phyloP scores from a whole-genome alignment of 1,140 invertebrate genomes.

The Mya arenaria region DNA sequence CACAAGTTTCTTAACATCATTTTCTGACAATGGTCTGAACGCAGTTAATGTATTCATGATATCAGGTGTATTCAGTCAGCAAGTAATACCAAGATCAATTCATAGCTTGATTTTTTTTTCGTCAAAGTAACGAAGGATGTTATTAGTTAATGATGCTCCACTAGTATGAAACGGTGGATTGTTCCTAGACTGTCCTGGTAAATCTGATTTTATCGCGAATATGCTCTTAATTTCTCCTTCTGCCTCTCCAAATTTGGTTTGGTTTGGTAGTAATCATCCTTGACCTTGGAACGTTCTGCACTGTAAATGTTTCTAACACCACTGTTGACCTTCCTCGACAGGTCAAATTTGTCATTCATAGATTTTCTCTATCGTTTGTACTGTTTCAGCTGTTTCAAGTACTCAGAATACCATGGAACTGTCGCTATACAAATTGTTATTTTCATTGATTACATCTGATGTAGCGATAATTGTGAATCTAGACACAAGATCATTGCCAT shows the following conservation, averaged over 20 bases:
- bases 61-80: background rate
- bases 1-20: slow-evolving; percentile 10
- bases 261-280: background rate
- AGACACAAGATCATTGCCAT: background rate
- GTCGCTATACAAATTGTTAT: background rate
- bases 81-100: slow-evolving; percentile 1
- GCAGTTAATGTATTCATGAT: background rate
- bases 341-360: background rate
- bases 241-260: background rate
- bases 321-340: background rate
- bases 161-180: background rate
- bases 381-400: slow-evolving; percentile 17
- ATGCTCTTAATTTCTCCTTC: background rate
- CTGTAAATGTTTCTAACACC: background rate
- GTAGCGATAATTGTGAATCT: background rate
- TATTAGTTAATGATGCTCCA: background rate
- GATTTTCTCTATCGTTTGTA: slow-evolving; percentile 13
- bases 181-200: background rate
- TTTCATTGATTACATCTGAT: background rate
- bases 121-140: background rate
- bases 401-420: slow-evolving; percentile 23
- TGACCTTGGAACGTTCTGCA: background rate
- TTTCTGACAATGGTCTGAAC: background rate
- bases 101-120: background rate
- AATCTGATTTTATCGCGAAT: background rate